These are phyloP conservation scores for Gymnobelideus leadbeateri DNA, from an alignment of 2,113 vertebrate genomes.

Conservation along the genomic window DNA sequence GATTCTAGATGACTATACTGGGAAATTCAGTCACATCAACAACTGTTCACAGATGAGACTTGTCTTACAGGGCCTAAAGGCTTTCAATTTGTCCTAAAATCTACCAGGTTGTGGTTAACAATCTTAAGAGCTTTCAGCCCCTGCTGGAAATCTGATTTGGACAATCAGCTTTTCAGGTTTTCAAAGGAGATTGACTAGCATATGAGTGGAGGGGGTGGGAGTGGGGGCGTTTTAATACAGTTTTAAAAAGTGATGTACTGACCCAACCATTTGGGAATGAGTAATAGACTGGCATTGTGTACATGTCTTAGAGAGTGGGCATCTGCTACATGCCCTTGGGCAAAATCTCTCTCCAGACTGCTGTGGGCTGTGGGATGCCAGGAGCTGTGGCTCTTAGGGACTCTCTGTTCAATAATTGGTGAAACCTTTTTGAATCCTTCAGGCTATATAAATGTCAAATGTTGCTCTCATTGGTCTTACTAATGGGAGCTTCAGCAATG, in stretches of 20 bases:
- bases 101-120: neutral
- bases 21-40: neutral
- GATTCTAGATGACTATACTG: neutral
- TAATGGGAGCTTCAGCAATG: conserved; percentile 32
- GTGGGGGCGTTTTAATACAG: neutral
- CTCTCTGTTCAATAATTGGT: conserved; percentile 46
- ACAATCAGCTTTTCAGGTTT: neutral
- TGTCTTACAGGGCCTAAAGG: neutral
- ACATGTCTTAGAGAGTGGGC: neutral
- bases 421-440: conserved; percentile 56
- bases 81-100: neutral
- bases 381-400: conserved; percentile 38
- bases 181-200: neutral
- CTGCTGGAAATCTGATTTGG: neutral
- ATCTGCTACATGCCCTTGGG: neutral
- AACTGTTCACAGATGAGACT: neutral
- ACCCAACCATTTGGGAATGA: neutral
- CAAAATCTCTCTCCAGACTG: conserved; percentile 26
- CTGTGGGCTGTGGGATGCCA: conserved; percentile 13
- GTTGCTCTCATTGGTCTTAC: conserved; percentile 52
- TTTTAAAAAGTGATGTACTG: conserved; percentile 9
- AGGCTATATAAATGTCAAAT: conserved; percentile 66
- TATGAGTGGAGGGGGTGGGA: neutral
- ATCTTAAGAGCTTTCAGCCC: neutral
- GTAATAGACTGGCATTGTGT: neutral